Conservation (phyloP, 2,888 invertebrate species). For the Creontiades dilutus region DNA sequence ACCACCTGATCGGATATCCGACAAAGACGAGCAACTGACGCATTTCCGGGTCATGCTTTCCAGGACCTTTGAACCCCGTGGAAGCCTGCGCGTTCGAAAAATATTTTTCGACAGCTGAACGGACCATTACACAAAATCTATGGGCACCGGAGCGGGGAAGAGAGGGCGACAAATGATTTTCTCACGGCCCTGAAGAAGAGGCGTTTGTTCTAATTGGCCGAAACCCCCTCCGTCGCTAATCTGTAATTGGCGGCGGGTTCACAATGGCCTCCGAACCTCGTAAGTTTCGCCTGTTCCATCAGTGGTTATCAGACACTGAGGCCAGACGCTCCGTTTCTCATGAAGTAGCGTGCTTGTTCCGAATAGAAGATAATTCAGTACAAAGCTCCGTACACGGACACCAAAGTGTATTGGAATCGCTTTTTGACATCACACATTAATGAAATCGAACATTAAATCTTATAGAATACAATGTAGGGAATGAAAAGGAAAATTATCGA, state of each 20-base stretch:
- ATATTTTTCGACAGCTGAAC: constrained; percentile 43
- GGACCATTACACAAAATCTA: constrained; percentile 50
- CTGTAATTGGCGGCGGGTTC: constrained; percentile 52
- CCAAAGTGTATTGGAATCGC: too few species aligned
- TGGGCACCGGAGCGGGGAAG: constrained; percentile 48
- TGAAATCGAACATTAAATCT: too few species aligned
- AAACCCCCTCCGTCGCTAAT: constrained; percentile 62
- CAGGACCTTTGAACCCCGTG: not conserved
- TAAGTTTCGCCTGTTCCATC: constrained; percentile 24
- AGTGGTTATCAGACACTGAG: constrained; percentile 6
- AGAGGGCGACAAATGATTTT: constrained; percentile 61
- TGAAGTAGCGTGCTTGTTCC: not conserved
- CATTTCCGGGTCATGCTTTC: not conserved
- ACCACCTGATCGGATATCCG: too few species aligned
- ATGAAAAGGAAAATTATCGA: not conserved
- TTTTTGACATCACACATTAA: too few species aligned
- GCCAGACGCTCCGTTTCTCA: not conserved
- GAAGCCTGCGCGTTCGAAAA: not conserved
- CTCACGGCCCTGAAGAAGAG: constrained; percentile 57
- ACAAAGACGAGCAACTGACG: too few species aligned
- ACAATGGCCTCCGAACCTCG: constrained; percentile 52
- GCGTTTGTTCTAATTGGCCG: constrained; percentile 60
- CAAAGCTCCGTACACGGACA: too few species aligned
- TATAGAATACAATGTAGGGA: not conserved
- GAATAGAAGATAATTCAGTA: not conserved